Base-by-base conservation (phyloP, 2,113 vertebrate genomes). In the Saguinus midas region DNA sequence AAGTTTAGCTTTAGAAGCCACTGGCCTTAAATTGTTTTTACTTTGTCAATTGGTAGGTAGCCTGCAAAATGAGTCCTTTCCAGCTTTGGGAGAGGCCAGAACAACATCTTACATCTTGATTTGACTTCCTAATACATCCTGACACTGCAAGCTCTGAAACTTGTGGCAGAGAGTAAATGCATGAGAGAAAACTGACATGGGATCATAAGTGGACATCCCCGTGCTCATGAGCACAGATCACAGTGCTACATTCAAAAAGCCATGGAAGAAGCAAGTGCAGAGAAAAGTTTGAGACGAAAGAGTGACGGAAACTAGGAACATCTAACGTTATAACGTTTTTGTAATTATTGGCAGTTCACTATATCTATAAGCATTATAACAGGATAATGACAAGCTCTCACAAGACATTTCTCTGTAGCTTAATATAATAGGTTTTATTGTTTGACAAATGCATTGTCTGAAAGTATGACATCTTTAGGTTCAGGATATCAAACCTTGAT, bases 1-100 rank as follows among this genome's bases (percentile, higher is more conserved):
- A 95, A 91, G 66, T 94, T 94, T 70, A 75, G 66, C 27, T 57
- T 87, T 72, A 27, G 37, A 94, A 95, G 55, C 73, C 23, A 52
- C 50, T 79, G 57, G 57, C 8, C 68, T 95, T 52, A 50, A 75
- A 79, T 95, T 92, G n/a, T 81, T 92, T 96, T 95, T 80, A 91
- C 72, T 87, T 95, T 87, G 50, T 90, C 27, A 37, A 52, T 80
- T 37, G 89, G 37, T 91, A 55, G 68, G 45, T 81, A 80, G 40
- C 25, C 96, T 89, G 73, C 43, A 85, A 90, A 87, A 66, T 4
- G 61, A 87, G 12, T 72, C 48, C 37, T 94, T 84, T 84, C n/a
- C 45, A 55, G 32, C 27, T 90, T 80, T 81, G 20, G 25, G 11
- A 86, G 89, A 91, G 66, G 37, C 25, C 25, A 73, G 83, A 29